Evolutionary conservation across 1,140 invertebrate genomes (phyloP), one percentile per base, ranked within the genome.

Genomic region (Macrobrachium rosenbergii): DNA sequence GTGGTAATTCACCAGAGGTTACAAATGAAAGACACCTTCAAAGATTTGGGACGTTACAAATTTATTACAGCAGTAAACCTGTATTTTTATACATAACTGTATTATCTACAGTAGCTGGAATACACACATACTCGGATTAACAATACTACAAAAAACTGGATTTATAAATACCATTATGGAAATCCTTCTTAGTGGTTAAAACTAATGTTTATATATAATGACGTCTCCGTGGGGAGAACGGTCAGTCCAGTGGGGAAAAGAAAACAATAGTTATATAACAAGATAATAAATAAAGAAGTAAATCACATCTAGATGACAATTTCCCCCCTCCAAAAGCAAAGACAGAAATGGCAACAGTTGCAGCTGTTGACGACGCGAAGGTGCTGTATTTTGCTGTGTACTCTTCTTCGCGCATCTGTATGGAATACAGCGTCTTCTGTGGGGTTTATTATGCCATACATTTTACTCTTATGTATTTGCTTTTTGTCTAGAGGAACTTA

Each of bases 31-130:
- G 52, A 52, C 52, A 8, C 12, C 52, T 52, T 52, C 52, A 52
- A 52, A 52, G 52, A 52, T 52, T 52, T 82, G 67, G 67, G 81
- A 82, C 69, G 81, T 82, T 82, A 82, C 81, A 82, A 82, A 82
- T 82, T 82, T 82, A 82, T 82, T 82, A 82, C 81, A 82, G 62
- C 80, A 64, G 80, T 82, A 82, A 82, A 63, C 80, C 52, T 52
- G 52, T 82, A 67, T 67, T 21, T 60, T 82, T 82, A 72, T 82
- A 73, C 45, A 52, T 82, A 59, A 82, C 60, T 73, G 81, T 82
- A 82, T 67, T 67, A 64, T 60, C 81, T 73, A 73, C 81, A 73
- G 67, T 69, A 59, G 62, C 23, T 19, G 67, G 78, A 64, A n/a
- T 72, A 28, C 52, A 52, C 45, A 43, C 37, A 58, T 58, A 77